These are phyloP conservation scores for Hemibagrus wyckioides DNA, from an alignment of 2,113 vertebrate genomes.

Conservation along the genomic window DNA sequence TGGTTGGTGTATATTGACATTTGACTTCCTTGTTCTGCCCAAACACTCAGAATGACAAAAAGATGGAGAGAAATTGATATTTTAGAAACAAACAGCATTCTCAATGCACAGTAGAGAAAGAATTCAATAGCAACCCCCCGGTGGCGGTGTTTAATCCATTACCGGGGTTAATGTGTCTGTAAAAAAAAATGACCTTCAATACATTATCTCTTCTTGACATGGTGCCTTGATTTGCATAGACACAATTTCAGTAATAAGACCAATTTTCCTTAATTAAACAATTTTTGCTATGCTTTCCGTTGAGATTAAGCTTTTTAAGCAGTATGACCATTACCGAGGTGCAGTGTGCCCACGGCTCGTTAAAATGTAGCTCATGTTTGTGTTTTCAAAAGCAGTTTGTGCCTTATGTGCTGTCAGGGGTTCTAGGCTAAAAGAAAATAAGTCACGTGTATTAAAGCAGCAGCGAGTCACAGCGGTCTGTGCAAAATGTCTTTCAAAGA, in stretches of 20 bases:
- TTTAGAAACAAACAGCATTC: conserved; percentile 6
- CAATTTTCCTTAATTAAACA: conserved; percentile 13
- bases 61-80: neutral
- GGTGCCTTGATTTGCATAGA: neutral
- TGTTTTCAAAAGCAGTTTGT: neutral
- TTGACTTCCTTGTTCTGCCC: neutral
- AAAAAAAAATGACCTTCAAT: neutral
- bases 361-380: conserved; percentile 35
- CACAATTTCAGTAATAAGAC: neutral
- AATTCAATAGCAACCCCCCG: neutral
- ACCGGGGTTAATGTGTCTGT: neutral
- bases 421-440: conserved; percentile 32
- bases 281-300: neutral
- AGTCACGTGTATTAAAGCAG: conserved; percentile 34
- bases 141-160: conserved; percentile 4
- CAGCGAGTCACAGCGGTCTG: neutral
- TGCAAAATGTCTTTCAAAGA: neutral
- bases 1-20: too few relatives aligned
- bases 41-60: neutral
- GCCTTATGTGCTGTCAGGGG: conserved; percentile 12
- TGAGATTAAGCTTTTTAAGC: neutral
- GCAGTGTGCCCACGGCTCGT: neutral
- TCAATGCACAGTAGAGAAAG: neutral
- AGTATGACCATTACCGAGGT: conserved; percentile 1
- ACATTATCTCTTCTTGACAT: neutral